These are phyloP conservation scores for Drosophila parabipectinata DNA, from an alignment of 1,140 invertebrate species.

Conservation along the genomic window DNA sequence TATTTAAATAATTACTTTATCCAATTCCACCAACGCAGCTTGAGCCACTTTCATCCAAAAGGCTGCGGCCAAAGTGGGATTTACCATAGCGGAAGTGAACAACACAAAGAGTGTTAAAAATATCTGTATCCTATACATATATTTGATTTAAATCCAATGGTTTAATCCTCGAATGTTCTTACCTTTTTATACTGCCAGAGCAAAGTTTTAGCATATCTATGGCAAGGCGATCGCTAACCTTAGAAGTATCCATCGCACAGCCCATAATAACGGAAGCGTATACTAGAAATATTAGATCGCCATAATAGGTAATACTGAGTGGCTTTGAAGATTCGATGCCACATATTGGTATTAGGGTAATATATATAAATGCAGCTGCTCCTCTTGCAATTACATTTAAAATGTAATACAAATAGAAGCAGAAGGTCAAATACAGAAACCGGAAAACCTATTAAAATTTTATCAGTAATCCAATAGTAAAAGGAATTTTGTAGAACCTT, in stretches of 20 bases:
- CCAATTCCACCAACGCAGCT: conserved; percentile 33
- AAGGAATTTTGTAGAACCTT: background rate
- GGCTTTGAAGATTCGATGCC: conserved; percentile 34
- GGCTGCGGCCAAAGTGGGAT: conserved; percentile 31
- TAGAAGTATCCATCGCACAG: conserved; percentile 50
- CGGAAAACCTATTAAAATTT: conserved; percentile 26
- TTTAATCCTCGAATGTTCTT: background rate
- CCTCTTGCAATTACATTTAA: conserved; percentile 53
- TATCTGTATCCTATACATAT: conserved; percentile 35
- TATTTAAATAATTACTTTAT: conserved; percentile 14
- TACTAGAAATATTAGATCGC: conserved; percentile 39
- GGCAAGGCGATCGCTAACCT: conserved; percentile 37
- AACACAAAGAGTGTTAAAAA: conserved; percentile 24
- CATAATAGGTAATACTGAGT: conserved; percentile 29
- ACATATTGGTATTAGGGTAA: conserved; percentile 35
- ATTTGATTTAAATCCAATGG: background rate
- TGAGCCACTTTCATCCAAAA: conserved; percentile 60
- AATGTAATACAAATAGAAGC: conserved; percentile 49
- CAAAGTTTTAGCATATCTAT: background rate
- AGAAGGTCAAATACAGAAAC: conserved; percentile 32
- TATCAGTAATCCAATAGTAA: background rate
- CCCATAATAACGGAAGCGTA: conserved; percentile 35
- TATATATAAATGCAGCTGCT: conserved; percentile 49
- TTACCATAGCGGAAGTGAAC: background rate
- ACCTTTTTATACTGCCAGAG: conserved; percentile 31